Conservation (phyloP, 2,888 invertebrate species). For the Chloromyia formosa region DNA sequence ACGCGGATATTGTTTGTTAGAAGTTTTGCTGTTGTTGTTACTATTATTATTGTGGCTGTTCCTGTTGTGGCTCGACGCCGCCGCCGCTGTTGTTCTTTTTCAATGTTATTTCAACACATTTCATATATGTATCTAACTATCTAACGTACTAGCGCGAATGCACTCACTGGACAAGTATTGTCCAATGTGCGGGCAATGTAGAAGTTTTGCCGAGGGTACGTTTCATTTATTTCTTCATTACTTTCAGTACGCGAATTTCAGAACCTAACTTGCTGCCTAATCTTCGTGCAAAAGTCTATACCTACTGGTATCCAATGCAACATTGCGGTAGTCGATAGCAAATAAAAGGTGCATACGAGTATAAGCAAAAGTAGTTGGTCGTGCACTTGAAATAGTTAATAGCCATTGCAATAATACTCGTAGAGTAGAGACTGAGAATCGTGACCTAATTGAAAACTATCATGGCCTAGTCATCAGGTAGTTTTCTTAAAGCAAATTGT, state of each 20-base stretch:
- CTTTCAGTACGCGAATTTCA: conserved; percentile 18
- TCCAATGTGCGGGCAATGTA: background rate
- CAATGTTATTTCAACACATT: conserved; percentile 38
- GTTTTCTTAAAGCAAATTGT: no score
- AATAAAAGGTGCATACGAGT: background rate
- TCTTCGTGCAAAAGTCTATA: background rate
- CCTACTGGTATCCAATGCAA: background rate
- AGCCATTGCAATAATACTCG: background rate
- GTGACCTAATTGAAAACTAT: conserved; percentile 36
- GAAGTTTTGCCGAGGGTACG: background rate
- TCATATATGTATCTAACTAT: background rate
- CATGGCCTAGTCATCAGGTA: no score
- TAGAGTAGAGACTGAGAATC: background rate
- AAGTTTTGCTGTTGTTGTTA: conserved; percentile 8
- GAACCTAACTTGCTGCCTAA: background rate
- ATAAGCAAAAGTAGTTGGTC: conserved; percentile 5
- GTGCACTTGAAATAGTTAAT: conserved; percentile 35
- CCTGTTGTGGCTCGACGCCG: background rate
- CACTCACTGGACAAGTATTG: conserved; percentile 4
- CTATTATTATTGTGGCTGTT: background rate
- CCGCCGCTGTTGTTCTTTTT: conserved; percentile 21
- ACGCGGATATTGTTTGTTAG: background rate
- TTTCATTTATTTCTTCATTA: conserved; percentile 33
- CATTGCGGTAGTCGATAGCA: background rate
- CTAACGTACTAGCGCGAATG: background rate